Base-by-base conservation (phyloP, 2,888 invertebrate species). In the Sesamia inferens region DNA sequence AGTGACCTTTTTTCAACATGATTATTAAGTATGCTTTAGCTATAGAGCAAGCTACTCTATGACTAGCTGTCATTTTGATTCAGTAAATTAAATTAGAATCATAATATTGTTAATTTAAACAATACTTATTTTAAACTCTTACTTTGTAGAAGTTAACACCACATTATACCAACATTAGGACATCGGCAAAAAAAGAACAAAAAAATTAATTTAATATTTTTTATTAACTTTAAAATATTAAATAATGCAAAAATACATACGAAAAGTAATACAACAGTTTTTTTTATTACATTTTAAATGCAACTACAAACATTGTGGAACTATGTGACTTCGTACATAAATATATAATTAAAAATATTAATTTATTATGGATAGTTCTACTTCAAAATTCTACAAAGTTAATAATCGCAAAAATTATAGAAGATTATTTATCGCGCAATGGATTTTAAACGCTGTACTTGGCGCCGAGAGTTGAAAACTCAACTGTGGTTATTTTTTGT, bases 181-280 rank as follows among this genome's bases (percentile, higher is more conserved):
- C 22, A 19, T 8, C 2, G 0, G 0, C 19, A 8, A 24, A 22
- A 47, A 71, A 47, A 59, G 59, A n/a, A n/a, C n/a, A 57, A 31
- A 48, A 5, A 67, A 67, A 16, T 47, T 16, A 68, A 76, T 85
- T 85, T 76, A 74, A 78, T 79, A 77, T 86, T 85, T 85, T 86
- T 86, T 86, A 86, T 76, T 86, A 86, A 86, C 85, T 86, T 85
- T 71, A 73, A 82, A 86, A 81, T 81, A 85, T 85, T 83, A 83
- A 86, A 86, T 85, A 83, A 85, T 85, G 83, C 81, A 80, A 77
- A 65, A 80, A 86, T 85, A 83, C 72, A 85, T 74, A 82, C 71
- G 82, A 78, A 80, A 85, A 81, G 64, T 72, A 81, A 67, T 85
- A 85, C 78, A 83, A 85, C 79, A 76, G 71, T 74, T 71, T 71